A percentile compares a stretch with the other conserved stretches of the same genome.
These are phyloP conservation scores for Tetheella fluctuosa DNA, from an alignment of 2,888 invertebrate species.

Conservation along the genomic window DNA sequence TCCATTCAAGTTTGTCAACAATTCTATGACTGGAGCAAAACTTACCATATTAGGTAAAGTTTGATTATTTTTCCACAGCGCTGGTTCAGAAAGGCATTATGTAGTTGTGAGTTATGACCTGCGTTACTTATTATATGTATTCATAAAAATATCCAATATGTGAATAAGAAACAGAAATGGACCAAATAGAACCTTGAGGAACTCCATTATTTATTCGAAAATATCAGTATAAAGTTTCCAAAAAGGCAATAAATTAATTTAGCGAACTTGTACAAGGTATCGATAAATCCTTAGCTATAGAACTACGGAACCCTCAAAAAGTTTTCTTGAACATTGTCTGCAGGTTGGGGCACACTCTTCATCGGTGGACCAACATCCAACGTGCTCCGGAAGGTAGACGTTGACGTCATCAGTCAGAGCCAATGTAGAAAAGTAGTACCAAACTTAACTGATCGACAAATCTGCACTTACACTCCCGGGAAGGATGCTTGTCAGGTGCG, in stretches of 20 bases:
- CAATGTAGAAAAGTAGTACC: slow-evolving; percentile 56
- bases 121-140: background rate
- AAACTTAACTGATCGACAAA: slow-evolving; percentile 49
- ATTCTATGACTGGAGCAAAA: slow-evolving; percentile 53
- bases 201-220: too few species aligned
- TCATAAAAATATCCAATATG: background rate
- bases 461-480: slow-evolving; percentile 78
- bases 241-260: too few species aligned
- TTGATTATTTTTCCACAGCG: background rate
- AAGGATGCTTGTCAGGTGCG: slow-evolving; percentile 86
- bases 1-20: slow-evolving; percentile 78
- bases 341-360: slow-evolving; percentile 86
- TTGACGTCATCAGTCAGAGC: slow-evolving; percentile 75
- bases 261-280: too few species aligned
- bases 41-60: slow-evolving; percentile 77
- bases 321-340: background rate
- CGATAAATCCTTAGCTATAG: too few species aligned
- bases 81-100: background rate
- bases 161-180: background rate
- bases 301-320: too few species aligned
- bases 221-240: background rate
- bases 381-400: slow-evolving; percentile 76
- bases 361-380: slow-evolving; percentile 78
- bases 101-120: background rate
- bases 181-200: too few species aligned